phyloP scores from a whole-genome alignment of 2,888 invertebrate genomes.

The Caenorhabditis sinica region DNA sequence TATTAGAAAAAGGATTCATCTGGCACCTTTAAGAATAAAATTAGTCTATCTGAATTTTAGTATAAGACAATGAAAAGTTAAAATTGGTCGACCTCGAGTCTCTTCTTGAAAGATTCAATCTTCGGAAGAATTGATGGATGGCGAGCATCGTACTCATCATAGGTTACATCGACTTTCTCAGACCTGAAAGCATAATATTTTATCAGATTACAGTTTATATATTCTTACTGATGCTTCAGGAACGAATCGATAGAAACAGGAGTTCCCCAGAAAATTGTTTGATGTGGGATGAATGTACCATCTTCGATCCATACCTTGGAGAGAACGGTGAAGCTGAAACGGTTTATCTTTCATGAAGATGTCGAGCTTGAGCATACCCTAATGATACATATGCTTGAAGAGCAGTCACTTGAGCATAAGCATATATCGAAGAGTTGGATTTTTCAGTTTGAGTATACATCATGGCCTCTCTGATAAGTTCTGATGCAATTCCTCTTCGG shows the following conservation, averaged over 20 bases:
- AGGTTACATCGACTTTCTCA: constrained; percentile 24
- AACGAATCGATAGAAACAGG: constrained; percentile 39
- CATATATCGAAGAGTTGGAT: constrained; percentile 50
- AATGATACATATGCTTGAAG: constrained; percentile 46
- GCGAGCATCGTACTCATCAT: constrained; percentile 58
- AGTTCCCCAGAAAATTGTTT: constrained; percentile 61
- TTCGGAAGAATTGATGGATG: constrained; percentile 48
- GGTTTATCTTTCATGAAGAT: not conserved
- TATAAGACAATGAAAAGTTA: constrained; percentile 18
- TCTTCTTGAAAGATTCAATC: constrained; percentile 44
- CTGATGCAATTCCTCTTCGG: constrained; percentile 47
- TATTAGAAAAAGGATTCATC: constrained; percentile 10
- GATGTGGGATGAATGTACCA: constrained; percentile 59
- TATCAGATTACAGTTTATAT: not conserved
- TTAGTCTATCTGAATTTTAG: not conserved
- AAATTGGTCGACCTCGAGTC: constrained; percentile 59
- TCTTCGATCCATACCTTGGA: constrained; percentile 66
- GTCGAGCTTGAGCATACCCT: constrained; percentile 22
- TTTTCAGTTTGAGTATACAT: constrained; percentile 17
- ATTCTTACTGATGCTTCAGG: constrained; percentile 51
- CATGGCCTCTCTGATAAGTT: constrained; percentile 55
- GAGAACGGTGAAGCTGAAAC: constrained; percentile 56
- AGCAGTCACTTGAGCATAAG: constrained; percentile 62
- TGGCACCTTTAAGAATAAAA: constrained; percentile 1
- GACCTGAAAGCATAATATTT: constrained; percentile 1